Conservation (phyloP, 2,113 vertebrate species). For the Forbesichthys papilliferus region DNA sequence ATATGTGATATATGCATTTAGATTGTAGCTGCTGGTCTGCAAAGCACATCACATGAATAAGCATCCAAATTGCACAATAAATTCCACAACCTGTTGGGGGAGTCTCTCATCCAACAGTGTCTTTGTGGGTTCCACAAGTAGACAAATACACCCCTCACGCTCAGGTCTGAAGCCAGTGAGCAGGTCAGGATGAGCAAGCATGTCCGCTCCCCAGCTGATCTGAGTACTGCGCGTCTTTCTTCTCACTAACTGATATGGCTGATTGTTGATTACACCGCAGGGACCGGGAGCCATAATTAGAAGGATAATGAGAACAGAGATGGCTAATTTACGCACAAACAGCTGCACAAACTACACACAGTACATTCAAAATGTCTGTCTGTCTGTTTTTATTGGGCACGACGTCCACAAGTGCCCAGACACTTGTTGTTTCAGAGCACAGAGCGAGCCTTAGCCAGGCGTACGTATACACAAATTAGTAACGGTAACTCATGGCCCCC, state of each 20-base stretch:
- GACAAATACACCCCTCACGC: slow-evolving; percentile 2
- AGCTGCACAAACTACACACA: slow-evolving; percentile 50
- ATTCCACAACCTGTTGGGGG: too few relatives aligned
- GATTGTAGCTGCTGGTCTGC: too few relatives aligned
- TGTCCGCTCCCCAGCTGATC: slow-evolving; percentile 42
- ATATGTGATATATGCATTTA: too few relatives aligned
- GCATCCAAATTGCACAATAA: too few relatives aligned
- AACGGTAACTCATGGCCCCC: too few relatives aligned
- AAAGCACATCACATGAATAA: too few relatives aligned
- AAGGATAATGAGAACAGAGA: slow-evolving; percentile 71
- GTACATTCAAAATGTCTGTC: slow-evolving; percentile 51
- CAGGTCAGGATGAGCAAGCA: slow-evolving; percentile 10
- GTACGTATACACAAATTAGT: too few relatives aligned
- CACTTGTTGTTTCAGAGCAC: slow-evolving; percentile 38
- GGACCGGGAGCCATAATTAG: slow-evolving; percentile 70
- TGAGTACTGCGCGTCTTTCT: slow-evolving; percentile 43
- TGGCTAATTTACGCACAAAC: slow-evolving; percentile 68
- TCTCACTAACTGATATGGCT: slow-evolving; percentile 67
- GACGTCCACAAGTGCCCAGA: slow-evolving; percentile 34
- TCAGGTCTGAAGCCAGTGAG: slow-evolving; percentile 2
- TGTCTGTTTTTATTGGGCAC: slow-evolving; percentile 24
- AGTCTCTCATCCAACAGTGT: too few relatives aligned
- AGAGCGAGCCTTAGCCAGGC: not conserved
- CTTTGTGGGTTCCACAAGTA: too few relatives aligned
- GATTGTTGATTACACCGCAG: slow-evolving; percentile 72